Conservation (phyloP, 2,113 vertebrate genomes). For the Myodes glareolus region DNA sequence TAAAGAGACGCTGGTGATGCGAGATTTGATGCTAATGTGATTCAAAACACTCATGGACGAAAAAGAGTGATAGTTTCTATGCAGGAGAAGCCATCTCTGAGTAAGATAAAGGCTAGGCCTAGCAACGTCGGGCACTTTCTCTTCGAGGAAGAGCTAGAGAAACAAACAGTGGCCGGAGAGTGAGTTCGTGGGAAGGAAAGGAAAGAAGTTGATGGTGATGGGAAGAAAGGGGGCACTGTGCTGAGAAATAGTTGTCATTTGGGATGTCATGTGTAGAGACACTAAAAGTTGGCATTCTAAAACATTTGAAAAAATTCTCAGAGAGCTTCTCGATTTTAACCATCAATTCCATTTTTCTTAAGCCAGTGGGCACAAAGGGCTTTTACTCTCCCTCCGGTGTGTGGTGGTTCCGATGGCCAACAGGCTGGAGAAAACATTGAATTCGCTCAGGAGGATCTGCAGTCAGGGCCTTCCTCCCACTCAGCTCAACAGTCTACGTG, state of each 20-base stretch:
- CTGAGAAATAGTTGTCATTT: not conserved
- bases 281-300: not conserved
- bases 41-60: not conserved
- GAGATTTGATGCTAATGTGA: not conserved
- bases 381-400: constrained; percentile 27
- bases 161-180: not conserved
- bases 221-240: not conserved
- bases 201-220: not conserved
- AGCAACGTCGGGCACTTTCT: not conserved
- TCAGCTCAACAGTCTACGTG: constrained; percentile 24
- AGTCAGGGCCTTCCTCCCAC: not conserved
- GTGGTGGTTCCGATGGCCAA: constrained; percentile 23
- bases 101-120: not conserved
- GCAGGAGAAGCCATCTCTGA: not conserved
- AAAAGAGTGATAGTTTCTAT: not conserved
- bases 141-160: not conserved
- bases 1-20: constrained; percentile 13
- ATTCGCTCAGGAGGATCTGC: constrained; percentile 19
- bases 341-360: constrained; percentile 36
- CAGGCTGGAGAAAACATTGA: constrained; percentile 26
- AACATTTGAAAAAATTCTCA: constrained; percentile 13
- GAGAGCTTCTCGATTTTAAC: constrained; percentile 9
- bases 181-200: not conserved
- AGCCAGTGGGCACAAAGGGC: not conserved
- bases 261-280: not conserved